Percentiles rank a stretch among this genome's conserved stretches.
Conservation (phyloP, 2,113 vertebrate species). For the Cheilinus undulatus region DNA sequence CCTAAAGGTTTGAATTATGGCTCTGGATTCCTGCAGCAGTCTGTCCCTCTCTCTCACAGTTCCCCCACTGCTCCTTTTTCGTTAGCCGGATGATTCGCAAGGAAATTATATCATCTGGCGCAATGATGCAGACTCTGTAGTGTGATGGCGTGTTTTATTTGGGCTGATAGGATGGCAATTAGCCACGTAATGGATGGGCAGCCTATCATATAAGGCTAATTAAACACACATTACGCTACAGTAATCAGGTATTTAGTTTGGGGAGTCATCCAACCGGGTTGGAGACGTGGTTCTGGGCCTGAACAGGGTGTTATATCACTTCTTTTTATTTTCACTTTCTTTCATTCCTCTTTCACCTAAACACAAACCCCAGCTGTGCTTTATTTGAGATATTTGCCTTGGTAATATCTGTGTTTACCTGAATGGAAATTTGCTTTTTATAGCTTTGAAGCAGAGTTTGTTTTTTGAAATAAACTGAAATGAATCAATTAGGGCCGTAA, state of each 20-base stretch:
- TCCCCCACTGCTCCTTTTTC: slow-evolving; percentile 43
- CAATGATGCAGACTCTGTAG: slow-evolving; percentile 74
- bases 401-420: slow-evolving; percentile 45
- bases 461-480: slow-evolving; percentile 41
- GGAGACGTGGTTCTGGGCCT: background rate
- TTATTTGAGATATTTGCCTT: slow-evolving; percentile 20
- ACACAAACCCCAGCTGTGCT: slow-evolving; percentile 4
- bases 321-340: background rate
- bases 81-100: slow-evolving; percentile 72
- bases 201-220: slow-evolving; percentile 81
- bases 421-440: slow-evolving; percentile 23
- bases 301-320: background rate
- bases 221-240: slow-evolving; percentile 74
- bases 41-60: background rate
- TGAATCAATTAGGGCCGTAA: slow-evolving; percentile 58
- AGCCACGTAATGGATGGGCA: slow-evolving; percentile 80
- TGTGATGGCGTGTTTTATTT: slow-evolving; percentile 78
- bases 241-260: slow-evolving; percentile 73
- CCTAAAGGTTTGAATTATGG: slow-evolving; percentile 40
- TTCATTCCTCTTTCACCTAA: background rate
- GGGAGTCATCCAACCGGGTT: slow-evolving; percentile 29
- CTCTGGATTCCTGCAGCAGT: slow-evolving; percentile 21
- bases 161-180: slow-evolving; percentile 80
- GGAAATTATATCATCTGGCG: slow-evolving; percentile 75
- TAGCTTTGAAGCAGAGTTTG: background rate